These are phyloP conservation scores for Oligia strigilis DNA, from an alignment of 2,888 invertebrate genomes.

Conservation along the genomic window DNA sequence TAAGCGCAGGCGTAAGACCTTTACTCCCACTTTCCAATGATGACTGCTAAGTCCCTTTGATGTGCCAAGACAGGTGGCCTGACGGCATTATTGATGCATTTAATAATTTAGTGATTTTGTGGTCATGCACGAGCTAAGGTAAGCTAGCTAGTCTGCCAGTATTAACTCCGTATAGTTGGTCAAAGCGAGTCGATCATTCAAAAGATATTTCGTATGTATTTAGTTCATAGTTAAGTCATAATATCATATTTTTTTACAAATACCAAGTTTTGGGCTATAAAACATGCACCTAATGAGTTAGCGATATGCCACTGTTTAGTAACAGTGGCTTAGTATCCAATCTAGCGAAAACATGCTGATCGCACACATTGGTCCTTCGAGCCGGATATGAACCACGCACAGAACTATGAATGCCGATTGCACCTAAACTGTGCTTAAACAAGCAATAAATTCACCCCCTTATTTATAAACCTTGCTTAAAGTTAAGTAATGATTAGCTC, in stretches of 20 bases:
- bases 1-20: conserved; percentile 7
- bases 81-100: conserved; percentile 30
- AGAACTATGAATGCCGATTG: not conserved
- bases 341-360: not conserved
- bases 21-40: conserved; percentile 13
- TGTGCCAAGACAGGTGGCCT: not conserved
- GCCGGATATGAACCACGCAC: not conserved
- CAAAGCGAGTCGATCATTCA: not conserved
- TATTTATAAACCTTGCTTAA: not conserved
- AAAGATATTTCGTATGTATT: not conserved
- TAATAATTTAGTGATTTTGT: conserved; percentile 26
- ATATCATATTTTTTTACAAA: not conserved
- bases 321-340: not conserved
- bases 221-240: not conserved
- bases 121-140: not conserved
- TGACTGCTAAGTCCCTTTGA: conserved; percentile 32
- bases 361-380: not conserved
- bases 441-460: not conserved
- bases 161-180: not conserved
- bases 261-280: not conserved
- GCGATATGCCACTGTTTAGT: not conserved
- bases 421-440: not conserved
- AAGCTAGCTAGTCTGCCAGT: not conserved
- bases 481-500: not conserved
- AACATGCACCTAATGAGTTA: not conserved